Evolutionary conservation across 2,888 invertebrate genomes (phyloP).

Genomic region (Neoitamus cyanurus): DNA sequence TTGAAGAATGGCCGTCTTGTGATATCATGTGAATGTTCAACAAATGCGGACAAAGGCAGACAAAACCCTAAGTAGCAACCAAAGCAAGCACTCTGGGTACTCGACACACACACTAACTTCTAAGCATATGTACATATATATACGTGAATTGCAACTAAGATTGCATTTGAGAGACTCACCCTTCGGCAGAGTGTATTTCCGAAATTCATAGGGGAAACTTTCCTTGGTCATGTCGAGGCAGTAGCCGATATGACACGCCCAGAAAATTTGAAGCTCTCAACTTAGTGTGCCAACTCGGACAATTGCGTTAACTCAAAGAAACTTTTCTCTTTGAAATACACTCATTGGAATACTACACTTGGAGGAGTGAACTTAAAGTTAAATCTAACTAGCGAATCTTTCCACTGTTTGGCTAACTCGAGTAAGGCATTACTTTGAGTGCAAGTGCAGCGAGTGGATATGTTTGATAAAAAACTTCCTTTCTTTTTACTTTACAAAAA

Average conservation of each 20-base stretch:
- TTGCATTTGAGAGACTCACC: background rate
- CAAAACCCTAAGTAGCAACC: background rate
- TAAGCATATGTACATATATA: too few relatives aligned
- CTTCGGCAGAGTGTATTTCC: background rate
- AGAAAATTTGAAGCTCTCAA: background rate
- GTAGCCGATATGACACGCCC: background rate
- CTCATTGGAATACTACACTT: background rate
- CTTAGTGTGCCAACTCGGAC: background rate
- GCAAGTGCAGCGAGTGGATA: too few relatives aligned
- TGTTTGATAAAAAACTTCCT: too few relatives aligned
- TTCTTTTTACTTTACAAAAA: too few relatives aligned
- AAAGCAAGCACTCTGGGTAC: background rate
- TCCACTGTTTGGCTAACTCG: too few relatives aligned
- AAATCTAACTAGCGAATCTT: background rate
- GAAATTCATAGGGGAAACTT: background rate
- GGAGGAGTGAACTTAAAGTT: background rate
- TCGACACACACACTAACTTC: too few relatives aligned
- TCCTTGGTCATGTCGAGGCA: background rate
- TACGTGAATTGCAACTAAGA: background rate
- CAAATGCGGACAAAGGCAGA: background rate
- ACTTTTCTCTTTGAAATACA: background rate
- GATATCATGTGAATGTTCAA: background rate
- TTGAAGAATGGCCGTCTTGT: background rate
- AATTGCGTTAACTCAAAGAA: background rate
- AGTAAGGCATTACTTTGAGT: too few relatives aligned